Evolutionary conservation across 2,113 vertebrate genomes (phyloP), one percentile per base, ranked within the genome.

Genomic region (Corynorhinus townsendii): DNA sequence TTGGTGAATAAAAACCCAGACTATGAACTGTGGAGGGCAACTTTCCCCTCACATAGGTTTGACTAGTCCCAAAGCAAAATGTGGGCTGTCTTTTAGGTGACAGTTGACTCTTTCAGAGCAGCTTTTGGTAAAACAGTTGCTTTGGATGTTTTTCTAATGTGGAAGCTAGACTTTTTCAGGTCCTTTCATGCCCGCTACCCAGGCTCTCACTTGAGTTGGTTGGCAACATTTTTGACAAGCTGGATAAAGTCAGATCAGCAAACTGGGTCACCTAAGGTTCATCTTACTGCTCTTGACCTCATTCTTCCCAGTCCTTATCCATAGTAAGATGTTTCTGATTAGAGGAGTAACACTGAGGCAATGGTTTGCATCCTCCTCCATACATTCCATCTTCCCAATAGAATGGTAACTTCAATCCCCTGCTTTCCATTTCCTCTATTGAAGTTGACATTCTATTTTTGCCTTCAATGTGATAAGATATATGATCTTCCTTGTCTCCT

Each of bases 401-500:
- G 73, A 76, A 71, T 4, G 3, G 10, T 40, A 35, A 7, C 28
- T 56, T 88, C 19, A 1, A 19, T n/a, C 40, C 17, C 90, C 49
- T 54, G 30, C 19, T 77, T 75, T 43, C 45, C 30, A 43, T 71
- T 89, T 92, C 75, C n/a, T 49, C 43, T 35, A 14, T 7, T 35
- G 64, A n/a, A 76, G 40, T 12, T 64, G 43, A 59, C 7, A 28
- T 22, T 80, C 33, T 20, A n/a, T 43, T 90, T 95, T 87, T 87
- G 54, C 52, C 43, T 76, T 92, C 73, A 11, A 5, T 77, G 47
- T 86, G 86, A 90, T 91, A 80, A 94, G 59, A 90, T 86, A 52
- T 9, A 83, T 80, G n/a, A 80, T 90, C 45, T 89, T 82, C 54
- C 73, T 84, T 72, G 54, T 52, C 87, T 96, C 64, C 11, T 93